A percentile compares a stretch with the other conserved stretches of the same genome.
phyloP scores from a whole-genome alignment of 2,888 invertebrate species.

The Aspidiotus destructor region DNA sequence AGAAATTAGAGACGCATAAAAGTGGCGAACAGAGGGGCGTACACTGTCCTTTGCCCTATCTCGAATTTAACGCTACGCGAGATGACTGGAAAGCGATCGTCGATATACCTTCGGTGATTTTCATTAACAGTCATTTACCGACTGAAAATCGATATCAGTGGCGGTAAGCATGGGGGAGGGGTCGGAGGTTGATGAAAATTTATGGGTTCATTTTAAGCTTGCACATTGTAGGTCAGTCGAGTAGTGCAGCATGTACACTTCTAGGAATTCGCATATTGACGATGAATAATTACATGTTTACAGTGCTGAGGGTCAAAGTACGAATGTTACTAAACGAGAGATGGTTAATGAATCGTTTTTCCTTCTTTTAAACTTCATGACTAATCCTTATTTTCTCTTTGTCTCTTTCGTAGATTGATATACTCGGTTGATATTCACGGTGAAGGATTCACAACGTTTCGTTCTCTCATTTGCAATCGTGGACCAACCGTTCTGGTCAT shows the following conservation, averaged over 20 bases:
- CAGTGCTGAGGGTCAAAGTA: too few species aligned
- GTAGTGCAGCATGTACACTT: too few species aligned
- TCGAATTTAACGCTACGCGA: conserved; percentile 14
- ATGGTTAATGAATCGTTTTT: too few species aligned
- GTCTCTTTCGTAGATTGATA: conserved; percentile 47
- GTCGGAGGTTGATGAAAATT: too few species aligned
- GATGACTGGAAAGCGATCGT: conserved; percentile 32
- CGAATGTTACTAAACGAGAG: too few species aligned
- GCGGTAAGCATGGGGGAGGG: conserved; percentile 44
- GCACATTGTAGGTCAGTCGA: too few species aligned
- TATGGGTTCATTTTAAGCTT: too few species aligned
- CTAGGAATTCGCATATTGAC: too few species aligned
- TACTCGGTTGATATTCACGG: conserved; percentile 82
- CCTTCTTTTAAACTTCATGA: background rate
- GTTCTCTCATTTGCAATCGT: conserved; percentile 64
- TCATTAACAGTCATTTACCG: conserved; percentile 50
- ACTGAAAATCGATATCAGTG: conserved; percentile 65
- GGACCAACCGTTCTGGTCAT: conserved; percentile 75
- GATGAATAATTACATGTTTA: too few species aligned
- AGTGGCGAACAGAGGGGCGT: conserved; percentile 22
- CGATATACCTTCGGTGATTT: conserved; percentile 34
- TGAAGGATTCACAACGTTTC: conserved; percentile 67
- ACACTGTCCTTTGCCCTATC: conserved; percentile 19
- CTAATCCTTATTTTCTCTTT: background rate
- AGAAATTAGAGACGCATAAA: conserved; percentile 21